Evolutionary conservation across 2,113 vertebrate genomes (phyloP).

Genomic region (Alexandromys fortis): DNA sequence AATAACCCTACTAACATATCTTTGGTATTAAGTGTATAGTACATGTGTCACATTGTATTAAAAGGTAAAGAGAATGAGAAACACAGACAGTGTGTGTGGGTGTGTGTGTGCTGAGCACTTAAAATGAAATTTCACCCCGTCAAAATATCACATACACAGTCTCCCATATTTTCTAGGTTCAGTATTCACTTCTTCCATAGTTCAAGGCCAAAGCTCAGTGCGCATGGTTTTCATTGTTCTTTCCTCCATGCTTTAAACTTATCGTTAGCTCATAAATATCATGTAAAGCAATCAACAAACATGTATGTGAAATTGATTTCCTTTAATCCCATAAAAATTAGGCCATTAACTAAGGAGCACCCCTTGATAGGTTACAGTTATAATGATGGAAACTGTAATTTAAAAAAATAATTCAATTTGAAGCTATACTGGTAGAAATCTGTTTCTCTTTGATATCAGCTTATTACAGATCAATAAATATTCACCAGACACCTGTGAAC

Average conservation of each 20-base stretch:
- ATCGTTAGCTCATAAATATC: slow-evolving; percentile 82
- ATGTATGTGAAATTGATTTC: slow-evolving; percentile 74
- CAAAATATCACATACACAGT: background rate
- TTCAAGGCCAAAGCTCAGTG: slow-evolving; percentile 26
- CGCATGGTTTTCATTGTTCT: slow-evolving; percentile 57
- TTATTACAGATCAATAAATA: slow-evolving; percentile 72
- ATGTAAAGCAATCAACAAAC: slow-evolving; percentile 82
- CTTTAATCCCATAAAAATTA: slow-evolving; percentile 80
- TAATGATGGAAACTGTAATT: slow-evolving; percentile 81
- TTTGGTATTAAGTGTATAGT: background rate
- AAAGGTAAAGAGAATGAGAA: background rate
- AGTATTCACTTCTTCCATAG: background rate
- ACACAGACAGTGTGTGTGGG: too few species aligned
- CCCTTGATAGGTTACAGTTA: slow-evolving; percentile 65
- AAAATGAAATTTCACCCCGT: background rate
- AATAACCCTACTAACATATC: background rate
- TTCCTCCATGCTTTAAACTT: slow-evolving; percentile 69
- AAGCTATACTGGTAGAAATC: slow-evolving; percentile 46
- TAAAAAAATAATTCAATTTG: slow-evolving; percentile 71
- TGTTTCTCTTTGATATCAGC: slow-evolving; percentile 9
- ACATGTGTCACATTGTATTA: background rate
- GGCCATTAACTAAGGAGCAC: slow-evolving; percentile 80
- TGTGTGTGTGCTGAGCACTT: background rate
- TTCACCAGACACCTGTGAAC: slow-evolving; percentile 55
- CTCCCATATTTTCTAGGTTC: background rate